Evolutionary conservation across 1,140 invertebrate species (phyloP).

Genomic region (Drosophila navojoa): DNA sequence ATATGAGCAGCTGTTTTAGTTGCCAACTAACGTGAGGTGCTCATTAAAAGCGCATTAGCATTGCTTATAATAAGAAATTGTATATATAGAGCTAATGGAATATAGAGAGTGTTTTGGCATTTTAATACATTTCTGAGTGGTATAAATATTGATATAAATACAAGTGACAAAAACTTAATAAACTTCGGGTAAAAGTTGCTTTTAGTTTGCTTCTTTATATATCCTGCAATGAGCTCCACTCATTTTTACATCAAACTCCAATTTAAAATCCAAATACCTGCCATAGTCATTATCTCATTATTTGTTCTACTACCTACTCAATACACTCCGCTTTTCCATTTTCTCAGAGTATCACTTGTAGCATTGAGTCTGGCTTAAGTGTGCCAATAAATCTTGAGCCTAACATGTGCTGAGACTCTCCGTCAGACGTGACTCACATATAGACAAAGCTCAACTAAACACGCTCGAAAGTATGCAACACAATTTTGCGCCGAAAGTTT

Average conservation of each 20-base stretch:
- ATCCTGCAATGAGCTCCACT: too few relatives aligned
- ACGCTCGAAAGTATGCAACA: constrained; percentile 29
- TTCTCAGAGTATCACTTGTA: background rate
- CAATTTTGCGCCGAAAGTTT: constrained; percentile 2
- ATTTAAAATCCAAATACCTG: too few relatives aligned
- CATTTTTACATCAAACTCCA: too few relatives aligned
- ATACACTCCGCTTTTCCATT: background rate
- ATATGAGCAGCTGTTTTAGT: background rate
- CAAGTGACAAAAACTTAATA: background rate
- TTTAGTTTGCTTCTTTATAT: too few relatives aligned
- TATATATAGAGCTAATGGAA: background rate
- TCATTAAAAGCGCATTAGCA: constrained; percentile 9
- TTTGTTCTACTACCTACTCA: background rate
- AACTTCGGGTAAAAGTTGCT: background rate
- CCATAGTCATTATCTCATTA: too few relatives aligned
- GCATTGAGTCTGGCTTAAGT: constrained; percentile 45
- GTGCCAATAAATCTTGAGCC: constrained; percentile 54
- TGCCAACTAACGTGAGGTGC: background rate
- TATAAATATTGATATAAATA: background rate
- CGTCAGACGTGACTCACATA: constrained; percentile 52
- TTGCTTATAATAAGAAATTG: background rate
- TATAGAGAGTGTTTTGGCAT: background rate
- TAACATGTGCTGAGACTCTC: constrained; percentile 52
- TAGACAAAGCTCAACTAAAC: constrained; percentile 19
- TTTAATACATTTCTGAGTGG: background rate